A percentile compares a stretch with the other conserved stretches of the same genome.
These are phyloP conservation scores for Rotaria sp. DNA, from an alignment of 2,888 invertebrate genomes.

Conservation along the genomic window DNA sequence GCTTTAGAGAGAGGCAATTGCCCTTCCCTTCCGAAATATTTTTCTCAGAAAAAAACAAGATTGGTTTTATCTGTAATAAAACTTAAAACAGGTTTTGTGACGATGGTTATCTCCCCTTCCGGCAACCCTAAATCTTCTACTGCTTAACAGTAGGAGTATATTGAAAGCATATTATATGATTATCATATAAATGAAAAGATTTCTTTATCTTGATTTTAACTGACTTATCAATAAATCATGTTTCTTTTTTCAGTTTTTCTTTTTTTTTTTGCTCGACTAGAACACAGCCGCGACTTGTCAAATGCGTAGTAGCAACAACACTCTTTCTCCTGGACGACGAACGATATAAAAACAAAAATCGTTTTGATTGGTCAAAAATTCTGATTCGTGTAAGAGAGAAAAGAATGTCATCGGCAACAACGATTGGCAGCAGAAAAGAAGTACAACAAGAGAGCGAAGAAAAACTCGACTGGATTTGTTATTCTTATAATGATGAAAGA, in stretches of 20 bases:
- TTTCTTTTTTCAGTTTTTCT: background rate
- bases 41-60: too few species aligned
- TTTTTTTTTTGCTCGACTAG: background rate
- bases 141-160: background rate
- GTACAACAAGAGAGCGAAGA: background rate
- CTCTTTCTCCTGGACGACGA: background rate
- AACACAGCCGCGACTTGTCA: background rate
- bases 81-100: too few species aligned
- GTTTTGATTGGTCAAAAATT: slow-evolving; percentile 8
- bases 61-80: too few species aligned
- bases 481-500: background rate
- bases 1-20: too few species aligned
- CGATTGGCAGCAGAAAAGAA: background rate
- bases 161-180: background rate
- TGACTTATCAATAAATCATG: background rate
- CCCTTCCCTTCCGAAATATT: too few species aligned
- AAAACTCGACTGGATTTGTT: background rate
- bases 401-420: background rate
- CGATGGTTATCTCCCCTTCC: too few species aligned
- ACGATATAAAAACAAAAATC: background rate
- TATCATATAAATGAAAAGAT: background rate
- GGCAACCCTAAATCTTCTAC: too few species aligned
- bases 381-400: slow-evolving; percentile 4
- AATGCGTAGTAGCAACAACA: background rate
- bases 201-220: background rate